Evolutionary conservation across 2,888 invertebrate species (phyloP), one percentile per base, ranked within the genome.

Genomic region (Dinocampus coccinellae): DNA sequence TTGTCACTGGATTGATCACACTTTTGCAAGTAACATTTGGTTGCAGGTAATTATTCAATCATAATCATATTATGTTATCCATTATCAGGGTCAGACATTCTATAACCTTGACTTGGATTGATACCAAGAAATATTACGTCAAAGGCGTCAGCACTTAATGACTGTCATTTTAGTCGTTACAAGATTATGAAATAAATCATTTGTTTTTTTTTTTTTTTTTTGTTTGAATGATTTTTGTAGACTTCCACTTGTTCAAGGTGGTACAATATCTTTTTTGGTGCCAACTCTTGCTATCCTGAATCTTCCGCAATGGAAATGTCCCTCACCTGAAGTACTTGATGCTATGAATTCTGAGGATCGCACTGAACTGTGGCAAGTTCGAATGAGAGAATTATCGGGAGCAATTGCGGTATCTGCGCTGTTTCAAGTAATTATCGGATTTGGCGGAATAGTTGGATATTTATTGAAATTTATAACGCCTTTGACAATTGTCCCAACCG

Each of bases 341-440:
- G 88, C 89, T 52, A 90, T 94, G 91, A 85, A 89, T 0, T 84
- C 83, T 0, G 90, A 88, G 1, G 89, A 91, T 72, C 89, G 91
- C 20, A 89, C 91, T 0, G 90, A 90, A 71, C 87, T 93, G 11
- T 95, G 95, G 95, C 93, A 92, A 83, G 87, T 89, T 29, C 89
- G 95, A 74, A 95, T 95, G 93, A 90, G 94, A 71, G 94, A 94
- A 82, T 88, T 96, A 24, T 95, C 95, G 0, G 96, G 96, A 0
- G 95, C 95, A 1, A 95, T 96, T 16, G 93, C 95, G 1, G 91
- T 95, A 0, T 92, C 95, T 0, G 93, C 95, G 0, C 78, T 94
- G 55, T 92, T 94, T 69, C 94, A 96, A 88, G 90, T 95, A 1
- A 83, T 94, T 58, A 89, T 95, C 64, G 96, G 94, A 81, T 88